phyloP scores from a whole-genome alignment of 2,113 vertebrate genomes.

The Plestiodon gilberti region DNA sequence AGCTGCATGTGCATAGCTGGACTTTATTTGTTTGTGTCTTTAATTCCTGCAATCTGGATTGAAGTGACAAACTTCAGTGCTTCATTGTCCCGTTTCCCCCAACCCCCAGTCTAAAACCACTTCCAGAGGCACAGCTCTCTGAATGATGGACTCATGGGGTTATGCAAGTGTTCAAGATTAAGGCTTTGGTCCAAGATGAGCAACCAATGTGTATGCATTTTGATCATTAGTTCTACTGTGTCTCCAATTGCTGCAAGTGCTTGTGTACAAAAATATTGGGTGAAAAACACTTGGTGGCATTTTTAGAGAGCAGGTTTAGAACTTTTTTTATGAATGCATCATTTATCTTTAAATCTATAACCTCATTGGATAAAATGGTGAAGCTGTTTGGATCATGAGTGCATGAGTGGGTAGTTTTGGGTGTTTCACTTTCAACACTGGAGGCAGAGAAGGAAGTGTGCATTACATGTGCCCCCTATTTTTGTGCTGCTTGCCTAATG shows the following conservation, averaged over 20 bases:
- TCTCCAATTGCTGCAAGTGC: neutral
- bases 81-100: neutral
- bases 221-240: neutral
- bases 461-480: neutral
- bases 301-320: neutral
- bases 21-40: neutral
- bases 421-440: neutral
- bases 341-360: neutral
- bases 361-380: neutral
- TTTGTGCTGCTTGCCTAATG: neutral
- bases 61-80: neutral
- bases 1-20: too few species aligned
- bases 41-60: neutral
- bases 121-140: neutral
- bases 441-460: too few species aligned
- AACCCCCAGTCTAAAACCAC: neutral
- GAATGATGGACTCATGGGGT: neutral
- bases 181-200: neutral
- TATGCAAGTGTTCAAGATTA: neutral
- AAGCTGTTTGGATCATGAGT: neutral
- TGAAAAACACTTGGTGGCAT: neutral
- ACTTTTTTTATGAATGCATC: neutral
- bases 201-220: neutral
- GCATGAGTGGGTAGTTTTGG: neutral
- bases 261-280: neutral